Percentiles rank a stretch among this genome's conserved stretches.
Evolutionary conservation across 2,797 vertebrate species (phyloP).

Genomic region (Lindbergichthys nudifrons): DNA sequence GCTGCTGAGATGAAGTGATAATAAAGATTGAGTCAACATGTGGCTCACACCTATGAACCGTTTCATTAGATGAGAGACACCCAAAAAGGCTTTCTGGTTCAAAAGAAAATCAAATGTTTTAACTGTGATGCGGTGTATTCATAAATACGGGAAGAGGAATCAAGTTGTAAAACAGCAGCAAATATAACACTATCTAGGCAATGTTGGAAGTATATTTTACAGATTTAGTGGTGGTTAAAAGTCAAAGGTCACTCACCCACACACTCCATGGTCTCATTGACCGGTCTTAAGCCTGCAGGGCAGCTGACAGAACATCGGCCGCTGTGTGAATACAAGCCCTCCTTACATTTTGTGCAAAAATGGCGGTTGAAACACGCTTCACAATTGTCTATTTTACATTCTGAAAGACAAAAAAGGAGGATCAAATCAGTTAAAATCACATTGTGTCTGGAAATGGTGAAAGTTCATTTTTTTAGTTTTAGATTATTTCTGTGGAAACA

Average conservation of each 20-base stretch:
- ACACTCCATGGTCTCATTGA: slow-evolving; percentile 96
- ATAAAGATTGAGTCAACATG: slow-evolving; percentile 10
- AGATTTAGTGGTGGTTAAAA: slow-evolving; percentile 2
- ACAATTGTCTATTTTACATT: slow-evolving; percentile 99
- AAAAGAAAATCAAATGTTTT: not conserved
- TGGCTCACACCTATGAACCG: slow-evolving; percentile 4
- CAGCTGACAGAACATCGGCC: slow-evolving; percentile 93
- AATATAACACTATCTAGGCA: no score
- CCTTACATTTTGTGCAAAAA: slow-evolving; percentile 99
- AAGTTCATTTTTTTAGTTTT: slow-evolving; percentile 1
- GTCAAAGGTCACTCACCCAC: slow-evolving; percentile 86
- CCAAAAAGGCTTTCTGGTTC: not conserved
- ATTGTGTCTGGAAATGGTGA: slow-evolving; percentile 15
- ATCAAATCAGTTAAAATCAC: slow-evolving; percentile 36
- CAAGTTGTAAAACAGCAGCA: no score
- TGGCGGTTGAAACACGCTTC: slow-evolving; percentile 98
- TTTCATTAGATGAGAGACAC: not conserved
- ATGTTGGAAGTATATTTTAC: no score
- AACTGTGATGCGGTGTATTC: not conserved
- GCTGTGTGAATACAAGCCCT: slow-evolving; percentile 95
- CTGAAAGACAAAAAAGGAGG: slow-evolving; percentile 82
- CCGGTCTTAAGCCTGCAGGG: slow-evolving; percentile 88
- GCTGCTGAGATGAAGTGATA: slow-evolving; percentile 29
- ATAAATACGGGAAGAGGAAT: no score
- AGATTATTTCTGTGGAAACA: not conserved